phyloP scores from a whole-genome alignment of 2,888 invertebrate genomes.

The Bruchidius siliquastri region DNA sequence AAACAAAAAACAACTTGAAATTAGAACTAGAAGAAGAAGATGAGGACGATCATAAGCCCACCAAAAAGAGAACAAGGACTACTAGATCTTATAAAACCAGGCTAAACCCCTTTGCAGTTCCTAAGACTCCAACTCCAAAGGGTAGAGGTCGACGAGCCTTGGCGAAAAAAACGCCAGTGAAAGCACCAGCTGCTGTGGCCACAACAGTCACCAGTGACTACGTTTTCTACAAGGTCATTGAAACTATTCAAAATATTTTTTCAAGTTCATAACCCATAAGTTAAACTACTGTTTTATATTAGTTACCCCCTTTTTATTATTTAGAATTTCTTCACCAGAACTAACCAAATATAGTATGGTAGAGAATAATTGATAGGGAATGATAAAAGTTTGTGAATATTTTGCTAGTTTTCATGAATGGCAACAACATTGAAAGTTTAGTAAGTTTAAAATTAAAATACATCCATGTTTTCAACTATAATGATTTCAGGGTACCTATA shows the following conservation, averaged over 20 bases:
- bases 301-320: too few relatives aligned
- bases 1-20: slow-evolving; percentile 47
- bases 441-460: too few relatives aligned
- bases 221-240: slow-evolving; percentile 65
- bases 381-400: too few relatives aligned
- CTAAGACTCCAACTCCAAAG: slow-evolving; percentile 50
- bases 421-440: too few relatives aligned
- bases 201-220: slow-evolving; percentile 77
- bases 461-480: not conserved
- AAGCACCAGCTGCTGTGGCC: slow-evolving; percentile 76
- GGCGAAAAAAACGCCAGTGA: slow-evolving; percentile 74
- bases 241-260: too few relatives aligned
- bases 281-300: too few relatives aligned
- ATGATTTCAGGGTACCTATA: slow-evolving; percentile 62
- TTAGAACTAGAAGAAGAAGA: slow-evolving; percentile 39
- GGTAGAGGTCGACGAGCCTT: slow-evolving; percentile 73
- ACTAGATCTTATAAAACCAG: slow-evolving; percentile 50
- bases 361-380: too few relatives aligned
- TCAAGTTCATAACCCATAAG: too few relatives aligned
- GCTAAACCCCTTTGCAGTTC: slow-evolving; percentile 46
- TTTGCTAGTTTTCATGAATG: too few relatives aligned
- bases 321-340: too few relatives aligned
- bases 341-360: too few relatives aligned
- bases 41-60: slow-evolving; percentile 52
- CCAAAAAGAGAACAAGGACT: slow-evolving; percentile 58